Evolutionary conservation across 23 tunicate genomes (phyloP).

Genomic region (Trididemnum miniatum): DNA sequence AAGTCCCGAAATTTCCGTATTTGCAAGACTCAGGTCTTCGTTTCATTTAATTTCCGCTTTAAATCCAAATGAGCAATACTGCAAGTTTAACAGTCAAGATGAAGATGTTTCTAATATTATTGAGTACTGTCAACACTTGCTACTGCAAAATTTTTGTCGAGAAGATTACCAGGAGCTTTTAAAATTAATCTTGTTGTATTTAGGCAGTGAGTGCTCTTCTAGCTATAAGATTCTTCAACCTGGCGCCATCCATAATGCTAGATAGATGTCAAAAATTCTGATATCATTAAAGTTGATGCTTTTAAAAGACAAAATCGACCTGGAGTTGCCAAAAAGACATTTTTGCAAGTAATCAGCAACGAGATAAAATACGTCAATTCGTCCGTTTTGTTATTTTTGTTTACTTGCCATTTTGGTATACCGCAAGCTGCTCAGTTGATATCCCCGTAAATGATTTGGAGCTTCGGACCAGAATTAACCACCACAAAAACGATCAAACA

Average conservation of each 20-base stretch:
- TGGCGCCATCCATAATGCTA: neutral
- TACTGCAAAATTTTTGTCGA: neutral
- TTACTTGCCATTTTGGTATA: neutral
- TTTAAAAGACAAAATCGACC: neutral
- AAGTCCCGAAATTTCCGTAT: constrained; percentile 2
- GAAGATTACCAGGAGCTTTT: neutral
- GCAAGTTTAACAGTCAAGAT: neutral
- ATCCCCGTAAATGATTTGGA: neutral
- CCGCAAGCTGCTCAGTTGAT: neutral
- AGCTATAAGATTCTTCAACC: neutral
- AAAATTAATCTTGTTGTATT: neutral
- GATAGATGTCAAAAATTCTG: neutral
- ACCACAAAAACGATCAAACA: neutral
- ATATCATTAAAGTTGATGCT: neutral
- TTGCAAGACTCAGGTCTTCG: neutral
- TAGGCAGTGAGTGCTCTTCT: neutral
- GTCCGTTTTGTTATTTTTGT: neutral
- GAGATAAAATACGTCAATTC: neutral
- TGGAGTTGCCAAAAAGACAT: neutral
- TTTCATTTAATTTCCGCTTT: neutral
- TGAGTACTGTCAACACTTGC: neutral
- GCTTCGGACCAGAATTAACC: neutral
- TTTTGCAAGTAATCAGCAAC: neutral
- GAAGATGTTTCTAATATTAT: neutral
- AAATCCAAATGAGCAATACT: neutral